Conservation (phyloP, 2,888 invertebrate genomes). For the Drosophila mayaguana region DNA sequence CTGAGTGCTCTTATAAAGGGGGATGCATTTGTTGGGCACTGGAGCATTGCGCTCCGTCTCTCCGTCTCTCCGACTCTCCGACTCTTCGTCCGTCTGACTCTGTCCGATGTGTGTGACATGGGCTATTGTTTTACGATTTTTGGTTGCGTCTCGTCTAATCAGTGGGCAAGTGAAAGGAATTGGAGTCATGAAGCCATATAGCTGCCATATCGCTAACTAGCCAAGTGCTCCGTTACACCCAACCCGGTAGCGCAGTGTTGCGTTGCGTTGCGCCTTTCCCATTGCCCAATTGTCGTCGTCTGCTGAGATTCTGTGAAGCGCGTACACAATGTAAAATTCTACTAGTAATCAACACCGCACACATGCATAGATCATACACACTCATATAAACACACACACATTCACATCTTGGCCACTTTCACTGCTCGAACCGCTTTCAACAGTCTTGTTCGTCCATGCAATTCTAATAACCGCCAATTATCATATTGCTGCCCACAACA, state of each 20-base stretch:
- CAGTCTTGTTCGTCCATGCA: slow-evolving; percentile 57
- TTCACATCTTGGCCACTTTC: slow-evolving; percentile 57
- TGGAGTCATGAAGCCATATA: slow-evolving; percentile 71
- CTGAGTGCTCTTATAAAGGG: slow-evolving; percentile 17
- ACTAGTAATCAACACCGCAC: slow-evolving; percentile 1
- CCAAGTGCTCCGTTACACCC: slow-evolving; percentile 70
- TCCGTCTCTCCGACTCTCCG: slow-evolving; percentile 13
- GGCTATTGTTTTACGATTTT: slow-evolving; percentile 56
- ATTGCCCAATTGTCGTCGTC: slow-evolving; percentile 52
- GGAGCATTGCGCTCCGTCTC: slow-evolving; percentile 58
- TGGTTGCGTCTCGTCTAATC: slow-evolving; percentile 63
- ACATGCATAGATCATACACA: slow-evolving; percentile 1
- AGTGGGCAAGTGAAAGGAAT: slow-evolving; percentile 74
- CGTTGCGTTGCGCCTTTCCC: slow-evolving; percentile 40
- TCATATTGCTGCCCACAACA: slow-evolving; percentile 58
- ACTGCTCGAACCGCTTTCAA: slow-evolving; percentile 58
- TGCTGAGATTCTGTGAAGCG: slow-evolving; percentile 43
- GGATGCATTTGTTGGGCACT: slow-evolving; percentile 59
- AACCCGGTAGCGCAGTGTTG: slow-evolving; percentile 79
- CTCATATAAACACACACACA: background rate
- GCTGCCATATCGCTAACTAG: slow-evolving; percentile 73
- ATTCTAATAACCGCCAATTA: slow-evolving; percentile 73
- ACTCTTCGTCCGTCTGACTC: slow-evolving; percentile 6
- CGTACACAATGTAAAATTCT: slow-evolving; percentile 38
- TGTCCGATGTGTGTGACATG: slow-evolving; percentile 39